Evolutionary conservation across 1,140 invertebrate species (phyloP).

Genomic region (Periplaneta americana): DNA sequence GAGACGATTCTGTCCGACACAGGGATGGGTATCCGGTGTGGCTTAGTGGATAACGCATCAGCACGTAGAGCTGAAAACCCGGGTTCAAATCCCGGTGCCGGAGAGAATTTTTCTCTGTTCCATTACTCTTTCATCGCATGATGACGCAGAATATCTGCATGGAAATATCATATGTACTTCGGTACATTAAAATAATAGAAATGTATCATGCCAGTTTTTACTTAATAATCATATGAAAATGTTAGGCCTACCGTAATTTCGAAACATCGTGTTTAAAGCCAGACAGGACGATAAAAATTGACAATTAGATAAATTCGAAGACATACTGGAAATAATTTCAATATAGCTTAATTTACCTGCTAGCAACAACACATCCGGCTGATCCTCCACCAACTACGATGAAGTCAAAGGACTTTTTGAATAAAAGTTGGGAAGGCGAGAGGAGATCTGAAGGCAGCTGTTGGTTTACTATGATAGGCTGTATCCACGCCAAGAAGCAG

Average conservation of each 20-base stretch:
- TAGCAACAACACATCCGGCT: slow-evolving; percentile 44
- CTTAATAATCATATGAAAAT: no score
- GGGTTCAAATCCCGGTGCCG: no score
- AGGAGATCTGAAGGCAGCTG: background rate
- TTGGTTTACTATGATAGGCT: background rate
- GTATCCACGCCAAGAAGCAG: background rate
- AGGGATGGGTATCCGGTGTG: no score
- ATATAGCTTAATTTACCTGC: slow-evolving; percentile 23
- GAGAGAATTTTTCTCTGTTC: no score
- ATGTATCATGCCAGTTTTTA: background rate
- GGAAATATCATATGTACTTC: background rate
- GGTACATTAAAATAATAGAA: background rate
- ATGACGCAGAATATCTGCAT: no score
- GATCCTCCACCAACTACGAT: slow-evolving; percentile 44
- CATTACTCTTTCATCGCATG: no score
- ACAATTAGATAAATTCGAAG: background rate
- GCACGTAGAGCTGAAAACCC: no score
- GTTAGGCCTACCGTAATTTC: background rate
- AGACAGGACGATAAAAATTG: no score
- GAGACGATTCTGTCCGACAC: no score
- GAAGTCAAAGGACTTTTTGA: slow-evolving; percentile 16
- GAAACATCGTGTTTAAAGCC: background rate
- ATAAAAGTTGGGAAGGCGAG: background rate
- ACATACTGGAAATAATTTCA: background rate
- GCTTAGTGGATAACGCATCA: no score